Base-by-base conservation (phyloP, 2,797 vertebrate species). In the Emydoidea blandingii region DNA sequence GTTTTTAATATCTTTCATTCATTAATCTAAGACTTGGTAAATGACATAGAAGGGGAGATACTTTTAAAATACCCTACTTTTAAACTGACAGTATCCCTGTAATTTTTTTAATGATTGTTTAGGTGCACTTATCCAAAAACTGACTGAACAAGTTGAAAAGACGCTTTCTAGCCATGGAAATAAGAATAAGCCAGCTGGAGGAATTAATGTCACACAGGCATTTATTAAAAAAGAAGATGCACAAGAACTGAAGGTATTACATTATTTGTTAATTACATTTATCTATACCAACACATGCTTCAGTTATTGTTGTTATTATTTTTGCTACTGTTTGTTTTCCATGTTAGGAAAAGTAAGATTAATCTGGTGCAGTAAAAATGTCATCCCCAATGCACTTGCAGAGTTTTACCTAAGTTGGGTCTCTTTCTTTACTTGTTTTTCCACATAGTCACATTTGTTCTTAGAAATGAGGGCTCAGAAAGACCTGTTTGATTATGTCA, bases 211-310 rank as follows among this genome's bases (percentile, higher is more conserved):
- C 49, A 78, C 93, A 0, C 96, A 98, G 23, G 78, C 92, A 1
- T 97, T 98, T 95, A 19, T 95, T 84, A 97, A 95, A 90, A 98
- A 98, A 88, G 98, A 98, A 90, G 96, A 94, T 10, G 79, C 96
- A 56, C 97, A 97, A 96, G 98, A 98, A 79, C 81, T 91, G 4
- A 98, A 98, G 98, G 98, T 99, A 97, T 87, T 88, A 50, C 12
- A 31, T 53, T 83, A 81, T 89, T 94, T 44, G 88, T 85, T 49
- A 62, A 83, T 89, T 87, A 89, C 79, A 8, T 62, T 4, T 81
- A 84, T 74, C 79, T 52, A 8, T 85, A 79, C 12, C 53, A 9
- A 34, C 8, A 19, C 74, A 11, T 15, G 2, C 72, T 6, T 82
- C 8, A 84, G 3, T 83, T 81, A 6, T 3, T 47, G 29, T 74